Base-by-base conservation (phyloP, 2,113 vertebrate species). In the Spea bombifrons region DNA sequence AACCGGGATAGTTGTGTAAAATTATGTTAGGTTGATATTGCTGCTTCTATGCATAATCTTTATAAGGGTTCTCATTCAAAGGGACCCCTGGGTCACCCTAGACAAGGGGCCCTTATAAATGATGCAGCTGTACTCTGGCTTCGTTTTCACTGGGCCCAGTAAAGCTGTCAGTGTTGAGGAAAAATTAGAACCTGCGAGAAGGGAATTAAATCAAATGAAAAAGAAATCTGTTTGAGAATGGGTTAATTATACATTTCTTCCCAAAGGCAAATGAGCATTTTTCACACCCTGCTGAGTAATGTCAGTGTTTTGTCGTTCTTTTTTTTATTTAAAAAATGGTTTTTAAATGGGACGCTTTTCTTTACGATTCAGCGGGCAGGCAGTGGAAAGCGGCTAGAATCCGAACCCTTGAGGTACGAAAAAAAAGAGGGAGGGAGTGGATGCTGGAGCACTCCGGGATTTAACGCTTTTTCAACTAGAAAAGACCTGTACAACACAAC, bases 301-400 rank as follows among this genome's bases (percentile, higher is more conserved):
- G 71, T 80, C 78, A 50, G 71, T 43, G 45, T 67, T 79, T 59
- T 10, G 9, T 30, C 30, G 30, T 30, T 30, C 30, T 30, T 30
- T 30, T 30, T 30, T 30, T 30, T 30, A 30, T 30, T 30, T 55
- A 66, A 66, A 77, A 78, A 72, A 79, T 79, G 63, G 3, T 67
- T 73, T 79, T 79, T 79, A 79, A 79, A 79, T 73, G 70, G 77
- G 70, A 67, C 48, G 50, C 75, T 59, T 73, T 79, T 73, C 63
- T 67, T 73, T 79, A 57, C 70, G 71, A 66, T 50, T 79, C 70
- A 79, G 77, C 45, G 9, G 70, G 44, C 77, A 73, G 59, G 61
- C 70, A 48, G 59, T 47, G 70, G 44, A 55, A 72, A 57, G 46
- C 69, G 66, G 17, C 50, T 43, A 71, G 75, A 17, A 16, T 55